Base-by-base conservation (phyloP, 2,888 invertebrate species). In the Tillus elongatus region DNA sequence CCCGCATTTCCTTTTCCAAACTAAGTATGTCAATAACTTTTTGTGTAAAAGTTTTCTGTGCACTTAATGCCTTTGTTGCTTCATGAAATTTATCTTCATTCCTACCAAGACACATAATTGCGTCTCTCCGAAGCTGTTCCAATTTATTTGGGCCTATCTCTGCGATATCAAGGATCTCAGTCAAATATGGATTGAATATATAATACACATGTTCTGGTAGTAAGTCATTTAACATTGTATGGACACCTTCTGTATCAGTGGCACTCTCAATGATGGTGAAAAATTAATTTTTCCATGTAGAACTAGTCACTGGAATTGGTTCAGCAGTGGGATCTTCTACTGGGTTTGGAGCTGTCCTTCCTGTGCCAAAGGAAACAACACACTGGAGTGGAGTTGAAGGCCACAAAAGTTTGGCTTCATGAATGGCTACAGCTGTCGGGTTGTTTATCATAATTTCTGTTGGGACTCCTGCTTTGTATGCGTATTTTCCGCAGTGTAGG, bases 181-280 rank as follows among this genome's bases (percentile, higher is more conserved):
- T 80, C 38, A 92, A 68, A 51, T 89, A 88, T 0, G 92, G 92
- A 67, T 92, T 93, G 63, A 92, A 82, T 3, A 92, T 75, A 63
- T 74, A 91, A 64, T 92, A 91, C 19, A 73, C 71, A 27, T 78
- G 72, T 1, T 75, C 71, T 0, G 84, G 82, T 1, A 89, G 65
- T 34, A 87, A 66, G 62, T 89, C 88, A 56, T 78, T 79, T 46
- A 88, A 57, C 52, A 82, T 75, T 33, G 75, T 74, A 57, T 88
- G 87, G 3, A 88, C 84, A 49, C 78, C 88, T 87, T 89, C 88
- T 6, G 88, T 89, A 56, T 89, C 88, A 1, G 88, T 88, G 3
- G 89, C 89, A 45, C 84, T 85, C 57, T 87, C 86, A 26, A 89
- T 66, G 35, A 89, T 82, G 62, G 82, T 83, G 51, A 77, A 70